Evolutionary conservation across 1,140 invertebrate genomes (phyloP).

Genomic region (Matsumurasca onukii): DNA sequence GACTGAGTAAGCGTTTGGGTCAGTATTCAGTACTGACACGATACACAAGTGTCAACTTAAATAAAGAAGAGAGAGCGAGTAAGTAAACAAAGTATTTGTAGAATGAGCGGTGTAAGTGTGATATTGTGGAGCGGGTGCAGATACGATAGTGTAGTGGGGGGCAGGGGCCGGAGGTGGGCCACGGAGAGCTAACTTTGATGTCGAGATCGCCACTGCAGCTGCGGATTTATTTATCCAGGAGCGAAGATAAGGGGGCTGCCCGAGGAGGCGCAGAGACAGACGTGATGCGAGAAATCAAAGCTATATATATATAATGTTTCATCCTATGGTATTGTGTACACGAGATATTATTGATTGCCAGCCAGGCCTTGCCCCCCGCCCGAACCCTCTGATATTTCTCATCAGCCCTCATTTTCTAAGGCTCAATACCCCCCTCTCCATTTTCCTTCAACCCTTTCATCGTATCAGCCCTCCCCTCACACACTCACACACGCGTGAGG

Average conservation of each 20-base stretch:
- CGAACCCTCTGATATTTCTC: conserved; percentile 35
- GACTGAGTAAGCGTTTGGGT: too few relatives aligned
- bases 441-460: conserved; percentile 35
- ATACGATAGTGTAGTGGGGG: too few relatives aligned
- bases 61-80: not conserved
- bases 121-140: conserved; percentile 7
- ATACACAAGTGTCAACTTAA: too few relatives aligned
- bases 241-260: not conserved
- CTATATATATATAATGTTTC: conserved; percentile 38
- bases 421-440: conserved; percentile 34
- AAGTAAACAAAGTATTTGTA: not conserved
- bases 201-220: not conserved
- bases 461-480: conserved; percentile 19
- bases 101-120: not conserved
- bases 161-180: conserved; percentile 11
- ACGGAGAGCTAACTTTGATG: not conserved
- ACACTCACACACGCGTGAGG: conserved; percentile 1
- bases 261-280: conserved; percentile 25
- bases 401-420: conserved; percentile 38
- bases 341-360: conserved; percentile 36
- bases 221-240: conserved; percentile 9
- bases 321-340: conserved; percentile 36
- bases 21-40: too few relatives aligned
- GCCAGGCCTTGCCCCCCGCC: conserved; percentile 23
- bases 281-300: conserved; percentile 35